Conservation (phyloP, 2,113 vertebrate genomes). For the Pipa parva region DNA sequence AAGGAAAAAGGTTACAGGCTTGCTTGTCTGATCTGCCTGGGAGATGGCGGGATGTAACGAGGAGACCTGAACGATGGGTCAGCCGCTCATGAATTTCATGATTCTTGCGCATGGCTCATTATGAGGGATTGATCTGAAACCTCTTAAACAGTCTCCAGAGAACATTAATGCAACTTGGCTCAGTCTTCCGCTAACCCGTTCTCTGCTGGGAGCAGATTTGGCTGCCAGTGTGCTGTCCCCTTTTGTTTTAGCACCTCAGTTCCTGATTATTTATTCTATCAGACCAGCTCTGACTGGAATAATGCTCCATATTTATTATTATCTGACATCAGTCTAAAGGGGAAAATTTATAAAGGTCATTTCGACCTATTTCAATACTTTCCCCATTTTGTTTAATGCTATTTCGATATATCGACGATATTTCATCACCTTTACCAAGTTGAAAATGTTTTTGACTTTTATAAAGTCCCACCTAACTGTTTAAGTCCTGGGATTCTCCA, state of each 20-base stretch:
- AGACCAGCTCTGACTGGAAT: background rate
- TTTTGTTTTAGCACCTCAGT: background rate
- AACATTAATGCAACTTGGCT: constrained; percentile 37
- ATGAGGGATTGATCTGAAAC: constrained; percentile 41
- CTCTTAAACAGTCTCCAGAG: constrained; percentile 37
- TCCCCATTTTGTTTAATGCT: too few relatives aligned
- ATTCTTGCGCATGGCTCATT: constrained; percentile 39
- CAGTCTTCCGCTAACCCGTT: constrained; percentile 22
- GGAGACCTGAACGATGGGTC: constrained; percentile 39
- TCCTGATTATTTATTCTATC: background rate
- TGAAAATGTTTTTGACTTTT: too few relatives aligned
- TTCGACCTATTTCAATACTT: too few relatives aligned
- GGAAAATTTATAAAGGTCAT: too few relatives aligned
- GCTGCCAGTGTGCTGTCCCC: background rate
- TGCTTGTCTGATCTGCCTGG: constrained; percentile 41
- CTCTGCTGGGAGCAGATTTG: constrained; percentile 1
- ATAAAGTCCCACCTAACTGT: too few relatives aligned
- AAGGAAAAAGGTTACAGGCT: constrained; percentile 42
- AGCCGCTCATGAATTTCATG: constrained; percentile 42
- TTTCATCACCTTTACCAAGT: too few relatives aligned
- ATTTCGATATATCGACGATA: too few relatives aligned
- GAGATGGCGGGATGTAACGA: constrained; percentile 41
- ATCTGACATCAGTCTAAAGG: too few relatives aligned
- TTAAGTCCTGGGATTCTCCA: too few relatives aligned
- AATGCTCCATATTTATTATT: background rate